Conservation (phyloP, 2,113 vertebrate genomes). For the Cryptoleucopteryx plumbea region DNA sequence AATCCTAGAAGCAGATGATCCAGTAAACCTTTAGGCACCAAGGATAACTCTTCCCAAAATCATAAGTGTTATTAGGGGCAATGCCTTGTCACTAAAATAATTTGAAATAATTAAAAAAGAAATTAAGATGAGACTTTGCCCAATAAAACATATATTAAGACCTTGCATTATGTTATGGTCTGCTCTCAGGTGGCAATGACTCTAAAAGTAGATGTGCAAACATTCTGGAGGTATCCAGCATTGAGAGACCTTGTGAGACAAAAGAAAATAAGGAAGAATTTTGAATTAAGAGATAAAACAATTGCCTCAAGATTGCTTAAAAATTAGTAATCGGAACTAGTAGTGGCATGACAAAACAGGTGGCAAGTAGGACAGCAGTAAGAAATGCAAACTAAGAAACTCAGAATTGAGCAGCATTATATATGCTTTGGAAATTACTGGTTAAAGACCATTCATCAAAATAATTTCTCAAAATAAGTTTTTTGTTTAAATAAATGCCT, state of each 20-base stretch:
- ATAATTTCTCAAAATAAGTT: not conserved
- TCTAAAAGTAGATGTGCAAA: not conserved
- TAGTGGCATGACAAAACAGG: not conserved
- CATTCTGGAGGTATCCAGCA: not conserved
- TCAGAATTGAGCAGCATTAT: not conserved
- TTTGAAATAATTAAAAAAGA: not conserved
- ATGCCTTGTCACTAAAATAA: not conserved
- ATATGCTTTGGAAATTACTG: not conserved
- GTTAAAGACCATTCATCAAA: not conserved
- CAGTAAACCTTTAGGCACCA: not conserved
- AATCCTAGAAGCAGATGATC: not conserved
- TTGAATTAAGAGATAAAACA: not conserved
- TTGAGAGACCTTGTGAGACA: not conserved
- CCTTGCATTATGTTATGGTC: not conserved
- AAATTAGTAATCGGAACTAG: not conserved
- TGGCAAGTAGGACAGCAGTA: not conserved
- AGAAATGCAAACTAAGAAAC: not conserved
- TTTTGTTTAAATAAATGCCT: not conserved
- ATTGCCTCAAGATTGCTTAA: not conserved
- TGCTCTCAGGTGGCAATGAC: not conserved
- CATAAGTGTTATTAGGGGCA: not conserved
- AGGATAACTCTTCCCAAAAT: not conserved
- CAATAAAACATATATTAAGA: not conserved
- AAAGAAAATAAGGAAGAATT: not conserved
- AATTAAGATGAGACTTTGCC: not conserved